Conservation (phyloP, 2,797 vertebrate species). For the Hypotaenidia okinawae region DNA sequence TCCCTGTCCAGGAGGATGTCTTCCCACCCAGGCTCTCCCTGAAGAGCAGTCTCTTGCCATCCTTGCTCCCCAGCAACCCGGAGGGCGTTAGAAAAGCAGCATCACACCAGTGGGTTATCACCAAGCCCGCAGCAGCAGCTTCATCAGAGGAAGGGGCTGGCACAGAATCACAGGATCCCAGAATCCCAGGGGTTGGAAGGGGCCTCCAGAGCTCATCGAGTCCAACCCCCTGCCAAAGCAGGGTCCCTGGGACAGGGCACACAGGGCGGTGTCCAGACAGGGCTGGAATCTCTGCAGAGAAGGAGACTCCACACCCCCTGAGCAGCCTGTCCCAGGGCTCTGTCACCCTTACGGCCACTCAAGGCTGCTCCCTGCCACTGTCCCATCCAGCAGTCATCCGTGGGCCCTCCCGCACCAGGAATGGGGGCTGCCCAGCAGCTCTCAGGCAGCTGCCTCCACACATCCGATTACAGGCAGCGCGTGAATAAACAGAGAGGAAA, state of each 20-base stretch:
- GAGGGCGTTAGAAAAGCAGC: neutral
- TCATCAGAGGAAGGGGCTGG: neutral
- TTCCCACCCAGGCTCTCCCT: neutral
- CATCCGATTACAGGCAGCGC: neutral
- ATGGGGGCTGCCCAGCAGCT: neutral
- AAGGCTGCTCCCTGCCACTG: neutral
- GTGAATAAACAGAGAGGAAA: neutral
- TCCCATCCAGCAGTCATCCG: neutral
- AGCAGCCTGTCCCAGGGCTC: no score
- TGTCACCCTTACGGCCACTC: no score
- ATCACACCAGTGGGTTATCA: accelerated
- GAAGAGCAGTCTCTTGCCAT: accelerated
- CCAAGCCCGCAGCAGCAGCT: accelerated
- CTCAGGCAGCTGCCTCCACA: slow-evolving; percentile 19
- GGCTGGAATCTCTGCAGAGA: no score
- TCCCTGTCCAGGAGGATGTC: neutral
- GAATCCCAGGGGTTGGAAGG: no score
- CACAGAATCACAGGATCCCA: no score
- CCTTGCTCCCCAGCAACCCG: no score
- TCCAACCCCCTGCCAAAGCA: no score
- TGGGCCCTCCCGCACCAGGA: neutral
- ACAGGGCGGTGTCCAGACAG: no score
- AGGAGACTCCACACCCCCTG: no score
- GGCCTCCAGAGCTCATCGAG: no score
- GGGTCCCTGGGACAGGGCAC: no score